phyloP scores from a whole-genome alignment of 2,113 vertebrate species.

The Oncorhynchus keta region DNA sequence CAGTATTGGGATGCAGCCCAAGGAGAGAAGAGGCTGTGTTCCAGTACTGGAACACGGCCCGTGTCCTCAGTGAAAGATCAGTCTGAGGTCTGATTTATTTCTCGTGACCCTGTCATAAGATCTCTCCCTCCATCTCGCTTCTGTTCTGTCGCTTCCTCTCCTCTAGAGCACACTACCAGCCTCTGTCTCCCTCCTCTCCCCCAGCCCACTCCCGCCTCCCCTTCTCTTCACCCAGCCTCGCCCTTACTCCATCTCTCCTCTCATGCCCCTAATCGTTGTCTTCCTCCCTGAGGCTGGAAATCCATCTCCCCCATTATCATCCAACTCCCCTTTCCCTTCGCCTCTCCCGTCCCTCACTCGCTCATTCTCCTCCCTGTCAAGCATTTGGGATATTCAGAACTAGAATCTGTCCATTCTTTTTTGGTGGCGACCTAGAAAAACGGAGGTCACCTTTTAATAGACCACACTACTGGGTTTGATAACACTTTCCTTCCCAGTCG shows the following conservation, averaged over 20 bases:
- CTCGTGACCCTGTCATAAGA: slow-evolving; percentile 76
- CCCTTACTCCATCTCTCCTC: slow-evolving; percentile 29
- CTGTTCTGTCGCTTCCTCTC: slow-evolving; percentile 49
- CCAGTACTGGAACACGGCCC: neutral
- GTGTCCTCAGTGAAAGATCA: slow-evolving; percentile 42
- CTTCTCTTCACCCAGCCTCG: slow-evolving; percentile 25
- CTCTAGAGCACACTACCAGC: slow-evolving; percentile 55
- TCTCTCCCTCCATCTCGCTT: slow-evolving; percentile 39
- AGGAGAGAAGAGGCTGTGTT: too few species aligned
- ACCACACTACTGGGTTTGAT: slow-evolving; percentile 54
- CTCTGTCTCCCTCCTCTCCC: slow-evolving; percentile 48
- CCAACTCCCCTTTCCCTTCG: slow-evolving; percentile 22
- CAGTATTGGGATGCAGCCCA: too few species aligned
- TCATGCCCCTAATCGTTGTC: neutral
- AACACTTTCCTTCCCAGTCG: slow-evolving; percentile 52
- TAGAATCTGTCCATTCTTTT: slow-evolving; percentile 67
- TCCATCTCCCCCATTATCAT: neutral
- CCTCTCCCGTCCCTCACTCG: slow-evolving; percentile 27
- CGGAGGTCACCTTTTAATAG: slow-evolving; percentile 73
- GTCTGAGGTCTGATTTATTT: slow-evolving; percentile 72
- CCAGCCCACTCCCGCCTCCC: too few species aligned
- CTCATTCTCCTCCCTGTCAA: slow-evolving; percentile 56
- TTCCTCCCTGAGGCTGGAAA: neutral
- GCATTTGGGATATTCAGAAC: slow-evolving; percentile 69
- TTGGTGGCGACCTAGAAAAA: slow-evolving; percentile 73